phyloP scores from a whole-genome alignment of 2,113 vertebrate species.

The Stegastes partitus region DNA sequence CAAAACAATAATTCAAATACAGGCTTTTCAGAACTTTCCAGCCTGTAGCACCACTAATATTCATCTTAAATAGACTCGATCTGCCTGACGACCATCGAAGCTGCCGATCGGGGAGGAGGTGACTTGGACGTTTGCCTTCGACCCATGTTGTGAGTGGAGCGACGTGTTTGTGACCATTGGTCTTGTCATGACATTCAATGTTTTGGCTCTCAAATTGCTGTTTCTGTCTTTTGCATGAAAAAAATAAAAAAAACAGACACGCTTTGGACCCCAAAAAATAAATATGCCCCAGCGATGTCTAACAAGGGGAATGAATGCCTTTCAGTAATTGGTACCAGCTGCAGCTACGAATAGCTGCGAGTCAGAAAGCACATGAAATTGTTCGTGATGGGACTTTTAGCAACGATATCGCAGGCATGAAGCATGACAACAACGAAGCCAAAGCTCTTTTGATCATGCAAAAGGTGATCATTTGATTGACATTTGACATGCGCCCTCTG shows the following conservation, averaged over 20 bases:
- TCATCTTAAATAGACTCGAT: background rate
- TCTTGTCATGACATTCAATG: conserved; percentile 15
- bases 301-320: conserved; percentile 18
- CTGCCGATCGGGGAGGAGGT: conserved; percentile 3
- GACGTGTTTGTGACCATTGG: background rate
- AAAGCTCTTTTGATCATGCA: background rate
- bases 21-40: background rate
- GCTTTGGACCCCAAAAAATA: conserved; percentile 3
- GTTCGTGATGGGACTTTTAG: background rate
- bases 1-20: background rate
- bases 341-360: background rate
- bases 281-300: conserved; percentile 15
- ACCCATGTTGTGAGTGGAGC: background rate
- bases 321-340: conserved; percentile 51
- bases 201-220: conserved; percentile 2
- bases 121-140: conserved; percentile 1
- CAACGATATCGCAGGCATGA: background rate
- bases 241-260: conserved; percentile 1
- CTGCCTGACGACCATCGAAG: background rate
- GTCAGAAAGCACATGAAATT: conserved; percentile 9
- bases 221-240: background rate
- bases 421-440: background rate
- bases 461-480: conserved; percentile 7
- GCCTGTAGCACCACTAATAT: too few relatives aligned
- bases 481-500: too few relatives aligned